These are phyloP conservation scores for Dendroctonus valens DNA, from an alignment of 1,140 invertebrate genomes.

Conservation along the genomic window DNA sequence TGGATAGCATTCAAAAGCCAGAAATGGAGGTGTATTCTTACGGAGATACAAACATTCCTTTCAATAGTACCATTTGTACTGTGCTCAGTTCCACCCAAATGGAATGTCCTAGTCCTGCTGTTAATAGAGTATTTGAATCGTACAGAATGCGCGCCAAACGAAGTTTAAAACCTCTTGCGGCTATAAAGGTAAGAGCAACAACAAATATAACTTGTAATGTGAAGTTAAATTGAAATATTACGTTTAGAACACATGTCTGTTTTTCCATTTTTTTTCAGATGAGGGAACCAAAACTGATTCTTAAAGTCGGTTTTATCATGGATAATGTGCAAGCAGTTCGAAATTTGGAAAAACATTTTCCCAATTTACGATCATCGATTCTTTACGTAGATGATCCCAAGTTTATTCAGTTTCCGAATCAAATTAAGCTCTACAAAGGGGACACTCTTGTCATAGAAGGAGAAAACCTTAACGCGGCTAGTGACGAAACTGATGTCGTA, in stretches of 20 bases:
- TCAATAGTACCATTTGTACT: constrained; percentile 80
- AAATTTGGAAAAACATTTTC: constrained; percentile 85
- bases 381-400: constrained; percentile 91
- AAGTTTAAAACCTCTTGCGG: constrained; percentile 46
- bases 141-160: constrained; percentile 40
- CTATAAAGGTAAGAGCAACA: constrained; percentile 40
- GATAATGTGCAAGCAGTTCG: constrained; percentile 87
- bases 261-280: constrained; percentile 33
- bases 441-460: constrained; percentile 95
- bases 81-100: constrained; percentile 88
- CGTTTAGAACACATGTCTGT: not conserved
- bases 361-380: constrained; percentile 73
- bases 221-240: not conserved
- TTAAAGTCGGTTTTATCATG: constrained; percentile 91
- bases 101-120: constrained; percentile 90
- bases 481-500: constrained; percentile 89
- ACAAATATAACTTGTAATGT: no score
- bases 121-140: constrained; percentile 56
- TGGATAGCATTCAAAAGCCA: constrained; percentile 88
- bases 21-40: constrained; percentile 80
- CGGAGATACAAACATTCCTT: constrained; percentile 61
- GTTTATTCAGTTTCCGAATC: constrained; percentile 82
- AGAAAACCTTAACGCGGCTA: constrained; percentile 85
- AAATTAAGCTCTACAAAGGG: constrained; percentile 88
- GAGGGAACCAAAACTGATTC: constrained; percentile 56